Conservation (phyloP, 1,140 invertebrate species). For the Cyclina sinensis region DNA sequence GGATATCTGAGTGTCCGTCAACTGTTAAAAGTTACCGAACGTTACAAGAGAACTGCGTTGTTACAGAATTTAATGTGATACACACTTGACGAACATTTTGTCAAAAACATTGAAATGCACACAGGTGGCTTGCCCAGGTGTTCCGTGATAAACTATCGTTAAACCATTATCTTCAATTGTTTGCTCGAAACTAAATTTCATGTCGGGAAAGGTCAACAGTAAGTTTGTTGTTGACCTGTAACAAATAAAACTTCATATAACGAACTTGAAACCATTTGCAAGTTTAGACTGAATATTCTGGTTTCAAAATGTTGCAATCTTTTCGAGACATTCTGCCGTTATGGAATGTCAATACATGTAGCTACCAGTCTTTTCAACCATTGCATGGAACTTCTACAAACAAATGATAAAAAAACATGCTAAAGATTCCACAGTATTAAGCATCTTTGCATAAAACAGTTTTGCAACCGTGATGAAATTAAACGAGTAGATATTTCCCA, state of each 20-base stretch:
- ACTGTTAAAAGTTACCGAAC: conserved; percentile 3
- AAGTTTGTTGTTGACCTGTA: conserved; percentile 20
- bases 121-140: conserved; percentile 38
- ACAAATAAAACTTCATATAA: conserved; percentile 27
- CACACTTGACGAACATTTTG: not conserved
- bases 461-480: too few species aligned
- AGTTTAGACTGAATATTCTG: too few species aligned
- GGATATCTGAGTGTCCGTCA: not conserved
- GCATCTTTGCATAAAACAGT: too few species aligned
- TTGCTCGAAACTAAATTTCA: conserved; percentile 32
- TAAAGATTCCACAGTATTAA: too few species aligned
- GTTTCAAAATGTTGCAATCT: too few species aligned
- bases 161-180: conserved; percentile 18
- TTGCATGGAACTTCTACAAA: too few species aligned
- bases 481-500: too few species aligned
- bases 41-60: not conserved
- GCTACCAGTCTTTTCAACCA: too few species aligned
- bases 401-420: too few species aligned
- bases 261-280: not conserved
- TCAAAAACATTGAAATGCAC: conserved; percentile 10
- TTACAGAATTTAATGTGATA: not conserved
- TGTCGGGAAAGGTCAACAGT: conserved; percentile 27
- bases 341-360: too few species aligned
- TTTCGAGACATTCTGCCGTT: too few species aligned
- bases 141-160: conserved; percentile 39